Evolutionary conservation across 2,888 invertebrate genomes (phyloP).

Genomic region (Cylindroiulus punctatus): DNA sequence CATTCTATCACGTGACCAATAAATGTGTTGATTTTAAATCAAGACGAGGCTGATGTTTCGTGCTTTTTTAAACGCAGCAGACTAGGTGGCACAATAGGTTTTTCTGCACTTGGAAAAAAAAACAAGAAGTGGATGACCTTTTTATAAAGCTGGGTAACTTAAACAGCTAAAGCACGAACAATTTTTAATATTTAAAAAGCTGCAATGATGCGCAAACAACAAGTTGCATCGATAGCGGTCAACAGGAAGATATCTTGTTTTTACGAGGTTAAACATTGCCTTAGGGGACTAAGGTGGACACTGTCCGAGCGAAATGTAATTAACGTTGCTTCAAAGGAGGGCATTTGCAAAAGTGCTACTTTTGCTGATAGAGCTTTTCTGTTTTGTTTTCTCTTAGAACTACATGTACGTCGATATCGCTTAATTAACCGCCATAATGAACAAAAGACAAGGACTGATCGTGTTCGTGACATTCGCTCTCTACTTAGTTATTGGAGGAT

Average conservation of each 20-base stretch:
- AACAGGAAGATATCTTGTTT: not conserved
- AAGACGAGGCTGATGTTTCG: not conserved
- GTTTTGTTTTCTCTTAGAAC: not conserved
- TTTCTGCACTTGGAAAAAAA: not conserved
- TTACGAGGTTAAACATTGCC: not conserved
- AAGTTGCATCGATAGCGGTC: not conserved
- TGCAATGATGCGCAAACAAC: not conserved
- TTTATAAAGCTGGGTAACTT: not conserved
- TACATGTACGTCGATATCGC: constrained; percentile 7
- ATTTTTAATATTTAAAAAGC: not conserved
- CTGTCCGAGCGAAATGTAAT: not conserved
- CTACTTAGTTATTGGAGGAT: constrained; percentile 84
- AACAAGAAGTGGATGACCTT: constrained; percentile 30
- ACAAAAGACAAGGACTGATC: constrained; percentile 77
- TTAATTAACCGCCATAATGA: constrained; percentile 58
- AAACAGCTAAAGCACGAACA: not conserved
- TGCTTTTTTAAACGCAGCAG: not conserved
- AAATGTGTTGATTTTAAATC: not conserved
- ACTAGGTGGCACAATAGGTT: not conserved
- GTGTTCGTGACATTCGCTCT: constrained; percentile 79
- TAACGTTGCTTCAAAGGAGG: not conserved
- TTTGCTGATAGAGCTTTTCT: not conserved
- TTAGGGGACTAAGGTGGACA: not conserved
- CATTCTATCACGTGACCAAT: not conserved
- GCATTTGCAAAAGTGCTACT: not conserved